Percentiles rank a stretch among this genome's conserved stretches.
These are phyloP conservation scores for Pogonus chalceus DNA, from an alignment of 1,140 invertebrate species.

Conservation along the genomic window DNA sequence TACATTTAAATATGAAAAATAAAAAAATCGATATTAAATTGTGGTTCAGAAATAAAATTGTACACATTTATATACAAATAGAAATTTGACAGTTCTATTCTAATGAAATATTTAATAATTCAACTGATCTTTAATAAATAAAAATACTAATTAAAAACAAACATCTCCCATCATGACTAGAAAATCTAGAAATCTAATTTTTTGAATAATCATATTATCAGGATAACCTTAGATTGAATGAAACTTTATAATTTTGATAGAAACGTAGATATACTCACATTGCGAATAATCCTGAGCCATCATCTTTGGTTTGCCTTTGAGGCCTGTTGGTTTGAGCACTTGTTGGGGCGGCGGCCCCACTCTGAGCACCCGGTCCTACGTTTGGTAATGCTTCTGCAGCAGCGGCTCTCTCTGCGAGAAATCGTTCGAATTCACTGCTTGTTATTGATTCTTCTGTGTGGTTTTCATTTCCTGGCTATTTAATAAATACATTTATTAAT, in stretches of 20 bases:
- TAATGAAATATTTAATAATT: not conserved
- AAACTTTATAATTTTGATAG: not conserved
- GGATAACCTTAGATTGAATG: not conserved
- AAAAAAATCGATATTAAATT: too few species aligned
- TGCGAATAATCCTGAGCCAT: conserved; percentile 18
- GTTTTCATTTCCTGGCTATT: conserved; percentile 19
- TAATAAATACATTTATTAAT: not conserved
- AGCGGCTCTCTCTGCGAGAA: conserved; percentile 78
- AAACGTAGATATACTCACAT: conserved; percentile 13
- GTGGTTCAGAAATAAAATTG: too few species aligned
- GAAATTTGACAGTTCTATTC: not conserved
- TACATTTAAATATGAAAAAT: too few species aligned
- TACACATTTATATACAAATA: too few species aligned
- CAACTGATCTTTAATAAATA: not conserved
- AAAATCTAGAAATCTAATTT: not conserved
- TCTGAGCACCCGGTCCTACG: conserved; percentile 22
- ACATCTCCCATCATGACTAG: not conserved
- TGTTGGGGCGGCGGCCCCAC: conserved; percentile 16
- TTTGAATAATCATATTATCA: not conserved
- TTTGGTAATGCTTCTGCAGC: conserved; percentile 60
- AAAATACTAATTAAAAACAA: not conserved
- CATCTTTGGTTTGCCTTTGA: conserved; percentile 9
- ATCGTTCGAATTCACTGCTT: conserved; percentile 86
- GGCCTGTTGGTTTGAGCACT: not conserved
- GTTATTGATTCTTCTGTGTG: conserved; percentile 59